Percentiles rank a stretch among this genome's conserved stretches.
Conservation (phyloP, 2,797 vertebrate genomes). For the Psittacula derbiana region DNA sequence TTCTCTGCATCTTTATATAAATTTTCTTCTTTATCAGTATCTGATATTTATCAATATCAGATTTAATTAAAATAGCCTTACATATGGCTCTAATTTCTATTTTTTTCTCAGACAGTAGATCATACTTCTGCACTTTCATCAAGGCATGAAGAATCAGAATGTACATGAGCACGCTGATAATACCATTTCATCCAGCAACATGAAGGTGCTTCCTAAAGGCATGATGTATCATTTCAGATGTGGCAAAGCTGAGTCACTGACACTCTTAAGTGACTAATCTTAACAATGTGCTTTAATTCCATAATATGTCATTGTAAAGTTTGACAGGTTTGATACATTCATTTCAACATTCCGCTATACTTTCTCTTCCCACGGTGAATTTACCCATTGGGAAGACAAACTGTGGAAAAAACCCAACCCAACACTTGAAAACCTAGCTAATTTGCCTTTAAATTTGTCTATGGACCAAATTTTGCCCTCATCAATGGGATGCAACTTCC, state of each 20-base stretch:
- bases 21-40: not conserved
- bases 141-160: not conserved
- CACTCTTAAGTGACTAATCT: constrained; percentile 20
- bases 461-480: constrained; percentile 30
- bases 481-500: constrained; percentile 1
- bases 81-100: not conserved
- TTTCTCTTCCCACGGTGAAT: not conserved
- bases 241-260: constrained; percentile 33
- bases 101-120: not conserved
- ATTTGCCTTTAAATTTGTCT: constrained; percentile 24
- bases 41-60: not conserved
- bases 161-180: not conserved
- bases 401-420: not conserved
- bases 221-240: not conserved
- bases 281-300: not conserved
- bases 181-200: not conserved
- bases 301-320: not conserved
- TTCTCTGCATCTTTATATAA: not conserved
- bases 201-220: not conserved
- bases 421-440: not conserved
- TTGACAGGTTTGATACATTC: not conserved
- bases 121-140: not conserved
- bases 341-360: not conserved
- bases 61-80: not conserved
- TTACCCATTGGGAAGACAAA: not conserved